These are phyloP conservation scores for Vireo altiloquus DNA, from an alignment of 2,113 vertebrate genomes.

Conservation along the genomic window DNA sequence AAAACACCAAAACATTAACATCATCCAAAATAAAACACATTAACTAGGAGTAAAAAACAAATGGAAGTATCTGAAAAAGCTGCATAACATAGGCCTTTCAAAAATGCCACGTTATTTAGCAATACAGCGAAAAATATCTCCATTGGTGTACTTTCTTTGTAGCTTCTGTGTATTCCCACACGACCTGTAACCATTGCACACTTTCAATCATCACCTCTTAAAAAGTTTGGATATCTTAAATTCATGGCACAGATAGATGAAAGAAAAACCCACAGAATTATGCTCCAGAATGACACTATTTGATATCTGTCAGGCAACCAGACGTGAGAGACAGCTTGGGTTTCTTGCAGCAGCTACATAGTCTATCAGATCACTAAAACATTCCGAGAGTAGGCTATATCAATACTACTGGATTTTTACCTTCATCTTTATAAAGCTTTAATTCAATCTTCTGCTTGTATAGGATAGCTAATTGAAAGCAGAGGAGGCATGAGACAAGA, in stretches of 20 bases:
- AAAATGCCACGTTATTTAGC: neutral
- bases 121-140: fast-evolving
- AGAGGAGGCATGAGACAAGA: neutral
- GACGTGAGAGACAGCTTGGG: neutral
- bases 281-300: neutral
- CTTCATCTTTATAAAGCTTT: neutral
- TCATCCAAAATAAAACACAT: neutral
- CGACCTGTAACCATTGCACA: neutral
- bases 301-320: neutral
- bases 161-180: neutral
- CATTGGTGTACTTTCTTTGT: neutral
- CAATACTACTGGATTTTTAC: neutral
- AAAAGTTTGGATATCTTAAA: neutral
- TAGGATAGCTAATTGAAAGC: neutral
- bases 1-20: neutral
- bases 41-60: neutral
- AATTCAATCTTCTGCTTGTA: neutral
- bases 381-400: neutral
- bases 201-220: neutral
- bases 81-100: neutral
- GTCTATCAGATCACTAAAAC: neutral
- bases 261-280: neutral
- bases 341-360: neutral
- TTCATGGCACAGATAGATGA: neutral
- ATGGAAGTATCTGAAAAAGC: neutral